Evolutionary conservation across 53 echinoderm and acorn worm genomes (phyloP), one percentile per base, ranked within the genome.

Genomic region (Paelopatides confundens): DNA sequence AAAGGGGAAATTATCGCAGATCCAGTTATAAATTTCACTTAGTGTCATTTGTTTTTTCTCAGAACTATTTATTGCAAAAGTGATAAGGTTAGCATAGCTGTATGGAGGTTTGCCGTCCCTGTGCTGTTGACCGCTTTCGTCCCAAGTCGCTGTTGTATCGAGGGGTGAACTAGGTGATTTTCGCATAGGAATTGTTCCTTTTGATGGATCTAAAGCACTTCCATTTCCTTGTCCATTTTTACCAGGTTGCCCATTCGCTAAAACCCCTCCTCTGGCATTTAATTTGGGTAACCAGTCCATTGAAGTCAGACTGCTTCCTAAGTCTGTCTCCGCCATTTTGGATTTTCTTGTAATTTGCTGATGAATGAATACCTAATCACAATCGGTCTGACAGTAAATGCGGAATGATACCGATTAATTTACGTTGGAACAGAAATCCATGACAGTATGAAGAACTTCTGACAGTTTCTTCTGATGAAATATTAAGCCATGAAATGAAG

Each of bases 1-100:
- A 82, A 96, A 99, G 21, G 99, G 95, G 66, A 99, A 99, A 88
- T 94, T 99, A 50, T 99, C 99, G 46, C 99, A 99, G 33, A 99
- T 99, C 99, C 99, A 99, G 37, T 98, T 94, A 48, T 99, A 99
- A 66, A 99, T 96, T 85, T 99, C 99, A 74, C 95, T 96, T 31
- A 99, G 91, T 64, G 99, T 99, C 99, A 99, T 99, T 95, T 94
- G 92, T 69, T 99, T 99, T 81, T 91, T 94, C 27, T 90, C 69
- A 21, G 96, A 96, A 83, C 99, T 99, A 86, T 99, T 98, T 91
- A 99, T 99, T n/a, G 99, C 99, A 87, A 99, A 99, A 65, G 99
- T 99, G 54, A 99, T 99, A 40, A 96, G 95, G 86, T 99, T 99
- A 48, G 99, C 99, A 66, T 99, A 99, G 69, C 94, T 94, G 91